Conservation (phyloP, 2,888 invertebrate species). For the Leptogaster cylindrica region DNA sequence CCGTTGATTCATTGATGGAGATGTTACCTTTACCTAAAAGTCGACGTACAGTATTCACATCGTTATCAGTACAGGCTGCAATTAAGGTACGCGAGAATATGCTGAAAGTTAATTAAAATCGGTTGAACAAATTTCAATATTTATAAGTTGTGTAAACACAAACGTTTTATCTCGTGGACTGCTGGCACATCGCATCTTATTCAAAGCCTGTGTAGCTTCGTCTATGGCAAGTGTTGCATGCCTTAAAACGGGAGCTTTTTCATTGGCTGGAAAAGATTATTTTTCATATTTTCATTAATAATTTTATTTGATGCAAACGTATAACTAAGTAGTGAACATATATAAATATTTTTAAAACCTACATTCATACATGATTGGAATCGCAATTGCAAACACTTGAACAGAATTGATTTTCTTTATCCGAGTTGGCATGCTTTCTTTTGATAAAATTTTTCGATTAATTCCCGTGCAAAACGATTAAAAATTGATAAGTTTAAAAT, state of each 20-base stretch:
- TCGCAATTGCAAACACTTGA: not conserved
- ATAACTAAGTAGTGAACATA: too few species aligned
- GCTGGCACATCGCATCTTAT: conserved; percentile 93
- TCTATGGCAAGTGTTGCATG: conserved; percentile 84
- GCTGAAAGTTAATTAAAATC: conserved; percentile 50
- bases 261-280: conserved; percentile 54
- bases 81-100: conserved; percentile 75
- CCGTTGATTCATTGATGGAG: conserved; percentile 94
- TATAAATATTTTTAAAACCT: too few species aligned
- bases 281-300: not conserved
- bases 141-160: not conserved
- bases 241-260: conserved; percentile 61
- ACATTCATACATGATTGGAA: not conserved
- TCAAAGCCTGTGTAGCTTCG: conserved; percentile 95
- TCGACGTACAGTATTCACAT: conserved; percentile 90
- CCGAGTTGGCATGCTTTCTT: not conserved
- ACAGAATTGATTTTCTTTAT: not conserved
- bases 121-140: not conserved
- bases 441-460: not conserved
- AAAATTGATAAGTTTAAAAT: conserved; percentile 31
- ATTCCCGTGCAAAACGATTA: too few species aligned
- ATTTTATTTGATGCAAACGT: not conserved
- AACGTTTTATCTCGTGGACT: conserved; percentile 68
- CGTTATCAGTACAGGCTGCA: conserved; percentile 93
- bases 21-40: conserved; percentile 87